Evolutionary conservation across 2,113 vertebrate genomes (phyloP).

Genomic region (Phylloscopus trochilus): DNA sequence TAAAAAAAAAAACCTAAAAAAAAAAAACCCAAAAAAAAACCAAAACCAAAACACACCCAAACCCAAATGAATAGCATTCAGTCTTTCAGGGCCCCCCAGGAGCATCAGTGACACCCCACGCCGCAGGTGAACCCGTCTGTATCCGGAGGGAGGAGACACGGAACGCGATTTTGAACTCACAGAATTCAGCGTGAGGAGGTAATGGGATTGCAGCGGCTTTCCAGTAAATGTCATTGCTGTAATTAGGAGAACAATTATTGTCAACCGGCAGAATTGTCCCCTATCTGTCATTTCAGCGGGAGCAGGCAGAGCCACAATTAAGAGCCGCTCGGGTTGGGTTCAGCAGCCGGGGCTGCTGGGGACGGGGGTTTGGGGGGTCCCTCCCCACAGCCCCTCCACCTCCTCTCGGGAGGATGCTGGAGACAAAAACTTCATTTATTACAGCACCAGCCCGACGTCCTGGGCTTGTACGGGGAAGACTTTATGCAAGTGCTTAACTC

Average conservation of each 20-base stretch:
- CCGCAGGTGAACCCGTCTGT: fast-evolving
- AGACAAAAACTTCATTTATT: background rate
- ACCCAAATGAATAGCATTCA: fast-evolving
- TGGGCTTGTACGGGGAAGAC: background rate
- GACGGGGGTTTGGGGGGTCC: background rate
- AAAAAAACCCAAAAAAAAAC: no score
- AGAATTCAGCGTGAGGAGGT: constrained; percentile 29
- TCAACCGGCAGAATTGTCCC: constrained; percentile 29
- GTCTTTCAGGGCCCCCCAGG: background rate
- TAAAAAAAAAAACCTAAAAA: no score
- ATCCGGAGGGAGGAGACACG: background rate
- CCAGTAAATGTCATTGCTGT: constrained; percentile 67
- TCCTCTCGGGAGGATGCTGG: background rate
- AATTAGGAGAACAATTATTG: constrained; percentile 72
- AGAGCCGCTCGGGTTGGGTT: background rate
- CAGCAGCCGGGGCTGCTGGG: background rate
- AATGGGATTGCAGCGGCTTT: constrained; percentile 56
- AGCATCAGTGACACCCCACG: fast-evolving
- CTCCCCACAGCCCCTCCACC: fast-evolving
- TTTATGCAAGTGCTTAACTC: background rate
- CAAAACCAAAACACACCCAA: background rate
- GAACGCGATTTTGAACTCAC: background rate
- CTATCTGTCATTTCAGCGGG: constrained; percentile 54
- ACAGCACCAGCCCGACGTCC: fast-evolving
- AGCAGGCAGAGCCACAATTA: constrained; percentile 35